phyloP scores from a whole-genome alignment of 2,888 invertebrate genomes.

The Papilio gigon region DNA sequence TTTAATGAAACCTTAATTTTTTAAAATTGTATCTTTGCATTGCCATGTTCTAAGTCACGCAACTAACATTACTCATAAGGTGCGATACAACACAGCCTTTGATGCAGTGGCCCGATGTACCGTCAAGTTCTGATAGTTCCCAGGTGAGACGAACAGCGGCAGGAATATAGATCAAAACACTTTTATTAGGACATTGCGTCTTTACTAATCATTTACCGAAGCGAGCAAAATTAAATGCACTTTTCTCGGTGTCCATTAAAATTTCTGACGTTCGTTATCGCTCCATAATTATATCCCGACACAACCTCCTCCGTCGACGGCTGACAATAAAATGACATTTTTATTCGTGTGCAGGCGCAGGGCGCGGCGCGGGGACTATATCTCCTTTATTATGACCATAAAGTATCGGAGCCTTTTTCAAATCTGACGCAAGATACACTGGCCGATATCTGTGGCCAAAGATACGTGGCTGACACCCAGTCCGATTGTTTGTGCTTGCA shows the following conservation, averaged over 20 bases:
- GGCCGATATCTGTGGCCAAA: not conserved
- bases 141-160: no score
- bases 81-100: no score
- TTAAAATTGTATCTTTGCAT: no score
- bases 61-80: no score
- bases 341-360: slow-evolving; percentile 42
- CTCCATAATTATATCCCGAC: slow-evolving; percentile 31
- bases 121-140: no score
- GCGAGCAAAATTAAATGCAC: slow-evolving; percentile 14
- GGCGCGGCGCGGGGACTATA: slow-evolving; percentile 39
- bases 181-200: no score
- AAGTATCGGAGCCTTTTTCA: slow-evolving; percentile 22
- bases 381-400: slow-evolving; percentile 40
- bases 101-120: no score
- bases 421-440: slow-evolving; percentile 13
- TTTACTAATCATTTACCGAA: not conserved
- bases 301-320: slow-evolving; percentile 40
- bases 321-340: slow-evolving; percentile 45
- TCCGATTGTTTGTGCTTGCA: slow-evolving; percentile 31
- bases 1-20: no score
- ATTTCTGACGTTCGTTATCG: slow-evolving; percentile 28
- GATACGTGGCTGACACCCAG: slow-evolving; percentile 7
- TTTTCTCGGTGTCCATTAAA: slow-evolving; percentile 10
- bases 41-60: no score
- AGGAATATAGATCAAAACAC: not conserved